Evolutionary conservation across 2,797 vertebrate genomes (phyloP).

Genomic region (Pempheris klunzingeri): DNA sequence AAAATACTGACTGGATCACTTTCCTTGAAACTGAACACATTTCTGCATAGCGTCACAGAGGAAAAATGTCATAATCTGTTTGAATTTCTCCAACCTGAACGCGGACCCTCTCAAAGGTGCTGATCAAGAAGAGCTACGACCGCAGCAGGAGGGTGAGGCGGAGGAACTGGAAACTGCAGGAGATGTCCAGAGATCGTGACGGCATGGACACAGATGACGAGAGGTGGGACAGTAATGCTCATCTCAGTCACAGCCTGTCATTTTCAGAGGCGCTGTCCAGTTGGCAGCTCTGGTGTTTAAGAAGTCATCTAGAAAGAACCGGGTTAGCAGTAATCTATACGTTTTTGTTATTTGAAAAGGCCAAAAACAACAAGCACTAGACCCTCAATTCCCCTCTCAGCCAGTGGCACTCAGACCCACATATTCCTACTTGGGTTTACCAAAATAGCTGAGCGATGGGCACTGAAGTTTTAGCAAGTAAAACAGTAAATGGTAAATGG

Average conservation of each 20-base stretch:
- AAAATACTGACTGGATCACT: neutral
- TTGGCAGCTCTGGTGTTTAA: neutral
- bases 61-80: neutral
- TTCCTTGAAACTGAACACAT: neutral
- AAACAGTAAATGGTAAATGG: too few species aligned
- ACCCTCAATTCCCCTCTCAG: too few species aligned
- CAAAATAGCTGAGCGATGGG: too few species aligned
- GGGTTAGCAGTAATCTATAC: neutral
- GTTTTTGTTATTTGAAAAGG: neutral
- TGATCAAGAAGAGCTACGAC: slow-evolving; percentile 98
- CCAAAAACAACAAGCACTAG: too few species aligned
- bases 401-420: too few species aligned
- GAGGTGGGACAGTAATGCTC: slow-evolving; percentile 81
- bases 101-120: slow-evolving; percentile 81
- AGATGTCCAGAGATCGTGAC: slow-evolving; percentile 90
- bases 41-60: neutral
- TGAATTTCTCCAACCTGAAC: neutral
- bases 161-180: slow-evolving; percentile 96
- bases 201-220: slow-evolving; percentile 90
- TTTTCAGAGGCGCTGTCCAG: neutral
- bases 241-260: neutral
- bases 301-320: neutral
- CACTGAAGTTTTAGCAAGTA: too few species aligned
- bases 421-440: too few species aligned
- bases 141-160: slow-evolving; percentile 89